A percentile compares a stretch with the other conserved stretches of the same genome.
phyloP scores from a whole-genome alignment of 2,797 vertebrate species.

The Falco concolor region DNA sequence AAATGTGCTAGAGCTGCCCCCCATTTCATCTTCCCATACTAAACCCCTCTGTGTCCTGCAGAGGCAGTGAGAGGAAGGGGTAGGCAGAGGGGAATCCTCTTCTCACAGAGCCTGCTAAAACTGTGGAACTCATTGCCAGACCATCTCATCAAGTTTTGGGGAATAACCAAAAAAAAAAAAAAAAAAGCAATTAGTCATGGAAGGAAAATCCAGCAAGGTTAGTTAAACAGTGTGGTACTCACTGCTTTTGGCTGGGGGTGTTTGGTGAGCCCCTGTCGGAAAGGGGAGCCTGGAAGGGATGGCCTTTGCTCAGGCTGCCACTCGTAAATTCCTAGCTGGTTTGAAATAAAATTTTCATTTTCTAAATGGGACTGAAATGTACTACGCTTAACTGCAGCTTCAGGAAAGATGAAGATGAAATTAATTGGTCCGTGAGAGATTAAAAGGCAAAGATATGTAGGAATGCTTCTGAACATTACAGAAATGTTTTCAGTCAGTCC shows the following conservation, averaged over 20 bases:
- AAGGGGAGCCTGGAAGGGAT: neutral
- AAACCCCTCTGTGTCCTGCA: neutral
- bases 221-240: neutral
- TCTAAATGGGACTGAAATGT: neutral
- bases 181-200: neutral
- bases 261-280: neutral
- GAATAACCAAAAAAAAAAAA: too few relatives aligned
- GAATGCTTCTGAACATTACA: neutral
- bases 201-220: neutral
- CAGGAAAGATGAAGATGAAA: neutral
- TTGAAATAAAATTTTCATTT: neutral
- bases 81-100: neutral
- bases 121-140: fast-evolving
- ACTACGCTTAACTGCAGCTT: neutral
- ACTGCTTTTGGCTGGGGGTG: neutral
- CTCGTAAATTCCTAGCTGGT: neutral
- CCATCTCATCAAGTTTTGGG: neutral
- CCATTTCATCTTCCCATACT: fast-evolving
- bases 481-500: neutral
- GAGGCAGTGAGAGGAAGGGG: neutral
- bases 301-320: neutral
- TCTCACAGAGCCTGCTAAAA: neutral
- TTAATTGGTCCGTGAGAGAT: neutral
- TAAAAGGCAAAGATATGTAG: neutral
- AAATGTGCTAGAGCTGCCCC: neutral